Percentiles rank a stretch among this genome's conserved stretches.
phyloP scores from a whole-genome alignment of 2,888 invertebrate genomes.

The Synanthedon tipuliformis region DNA sequence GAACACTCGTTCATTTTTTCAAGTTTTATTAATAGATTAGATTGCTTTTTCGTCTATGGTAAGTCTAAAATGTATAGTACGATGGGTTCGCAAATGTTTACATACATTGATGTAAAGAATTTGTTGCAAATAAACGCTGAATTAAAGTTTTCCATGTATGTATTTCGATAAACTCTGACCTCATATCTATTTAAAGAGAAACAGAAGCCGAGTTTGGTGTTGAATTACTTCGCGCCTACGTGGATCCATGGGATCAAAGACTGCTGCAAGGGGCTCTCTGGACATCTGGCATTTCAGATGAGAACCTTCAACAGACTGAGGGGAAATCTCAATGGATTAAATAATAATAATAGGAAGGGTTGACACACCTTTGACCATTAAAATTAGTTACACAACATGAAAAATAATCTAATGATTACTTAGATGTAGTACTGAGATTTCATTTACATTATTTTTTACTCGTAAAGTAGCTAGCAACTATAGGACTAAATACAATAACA shows the following conservation, averaged over 20 bases:
- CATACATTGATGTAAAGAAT: conserved; percentile 43
- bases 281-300: conserved; percentile 31
- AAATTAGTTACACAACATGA: no score
- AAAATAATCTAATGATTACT: no score
- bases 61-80: conserved; percentile 65
- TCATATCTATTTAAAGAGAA: conserved; percentile 41
- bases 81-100: conserved; percentile 45
- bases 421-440: no score
- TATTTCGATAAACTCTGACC: conserved; percentile 53
- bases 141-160: conserved; percentile 28
- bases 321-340: no score
- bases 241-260: conserved; percentile 31
- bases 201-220: conserved; percentile 23
- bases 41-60: conserved; percentile 44
- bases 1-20: conserved; percentile 16
- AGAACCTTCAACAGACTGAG: conserved; percentile 8
- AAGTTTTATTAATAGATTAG: conserved; percentile 35
- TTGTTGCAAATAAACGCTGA: conserved; percentile 62
- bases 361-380: no score
- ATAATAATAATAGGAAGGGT: no score
- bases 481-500: no score
- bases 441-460: no score
- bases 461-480: no score
- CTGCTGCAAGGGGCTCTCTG: conserved; percentile 30
- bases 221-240: conserved; percentile 28